These are phyloP conservation scores for Myotis vivesi DNA, from an alignment of 2,797 vertebrate species.

Conservation along the genomic window DNA sequence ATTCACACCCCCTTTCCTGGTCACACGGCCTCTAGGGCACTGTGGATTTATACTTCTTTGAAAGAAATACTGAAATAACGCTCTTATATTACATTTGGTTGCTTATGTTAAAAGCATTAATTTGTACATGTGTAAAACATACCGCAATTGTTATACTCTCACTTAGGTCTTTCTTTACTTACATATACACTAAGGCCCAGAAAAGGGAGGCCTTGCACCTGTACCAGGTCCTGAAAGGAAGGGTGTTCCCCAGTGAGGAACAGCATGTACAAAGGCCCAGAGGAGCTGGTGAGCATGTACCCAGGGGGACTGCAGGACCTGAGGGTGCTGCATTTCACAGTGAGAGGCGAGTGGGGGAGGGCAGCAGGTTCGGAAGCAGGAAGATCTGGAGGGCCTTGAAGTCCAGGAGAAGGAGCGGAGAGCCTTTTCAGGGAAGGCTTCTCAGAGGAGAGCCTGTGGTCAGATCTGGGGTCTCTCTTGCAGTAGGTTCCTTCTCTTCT, in stretches of 20 bases:
- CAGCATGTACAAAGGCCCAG: neutral
- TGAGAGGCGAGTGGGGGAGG: accelerated
- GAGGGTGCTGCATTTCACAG: neutral
- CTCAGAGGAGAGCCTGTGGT: neutral
- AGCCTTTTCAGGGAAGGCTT: neutral
- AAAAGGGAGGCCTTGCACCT: neutral
- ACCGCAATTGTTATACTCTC: neutral
- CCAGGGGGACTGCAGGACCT: accelerated
- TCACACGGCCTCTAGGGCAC: neutral
- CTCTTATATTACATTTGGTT: neutral
- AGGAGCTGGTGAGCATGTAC: neutral
- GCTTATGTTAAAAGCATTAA: neutral
- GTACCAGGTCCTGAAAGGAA: neutral
- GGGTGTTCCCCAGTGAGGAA: neutral
- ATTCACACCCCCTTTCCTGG: neutral
- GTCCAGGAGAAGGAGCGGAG: neutral
- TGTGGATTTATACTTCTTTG: neutral
- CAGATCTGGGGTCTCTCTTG: neutral
- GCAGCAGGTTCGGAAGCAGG: neutral
- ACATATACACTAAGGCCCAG: neutral
- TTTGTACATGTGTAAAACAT: neutral
- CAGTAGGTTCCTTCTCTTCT: neutral
- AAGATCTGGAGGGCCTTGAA: neutral
- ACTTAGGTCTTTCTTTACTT: neutral
- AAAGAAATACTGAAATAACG: neutral